These are phyloP conservation scores for Drosophila malerkotliana DNA, from an alignment of 1,140 invertebrate genomes.

Conservation along the genomic window DNA sequence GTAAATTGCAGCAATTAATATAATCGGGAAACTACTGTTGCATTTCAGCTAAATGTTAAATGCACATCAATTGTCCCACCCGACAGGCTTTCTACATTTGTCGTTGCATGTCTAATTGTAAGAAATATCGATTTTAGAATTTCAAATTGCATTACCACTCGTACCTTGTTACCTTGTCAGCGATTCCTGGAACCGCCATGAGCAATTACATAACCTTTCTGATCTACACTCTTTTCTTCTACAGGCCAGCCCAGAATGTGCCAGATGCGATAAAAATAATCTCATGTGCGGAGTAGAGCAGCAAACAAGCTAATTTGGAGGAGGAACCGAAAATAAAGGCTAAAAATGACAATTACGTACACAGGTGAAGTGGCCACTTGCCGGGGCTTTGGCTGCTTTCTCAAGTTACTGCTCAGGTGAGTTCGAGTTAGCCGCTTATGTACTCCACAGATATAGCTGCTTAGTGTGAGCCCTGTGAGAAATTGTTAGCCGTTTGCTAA, in stretches of 20 bases:
- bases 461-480: constrained; percentile 35
- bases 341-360: constrained; percentile 93
- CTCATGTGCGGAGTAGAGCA: constrained; percentile 28
- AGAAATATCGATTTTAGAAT: constrained; percentile 69
- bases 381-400: constrained; percentile 92
- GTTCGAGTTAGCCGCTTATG: constrained; percentile 49
- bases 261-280: constrained; percentile 33
- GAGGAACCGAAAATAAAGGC: constrained; percentile 20
- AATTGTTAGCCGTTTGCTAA: constrained; percentile 53
- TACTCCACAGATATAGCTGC: constrained; percentile 25
- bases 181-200: constrained; percentile 23
- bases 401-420: constrained; percentile 92
- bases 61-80: constrained; percentile 61
- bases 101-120: constrained; percentile 57
- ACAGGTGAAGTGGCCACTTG: constrained; percentile 95
- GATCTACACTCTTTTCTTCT: constrained; percentile 20
- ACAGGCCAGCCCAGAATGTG: constrained; percentile 16
- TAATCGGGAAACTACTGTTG: constrained; percentile 43
- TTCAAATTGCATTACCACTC: constrained; percentile 49
- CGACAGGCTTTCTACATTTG: constrained; percentile 8
- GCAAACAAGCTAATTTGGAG: constrained; percentile 27
- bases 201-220: constrained; percentile 26
- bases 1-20: constrained; percentile 73
- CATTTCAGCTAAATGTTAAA: constrained; percentile 57
- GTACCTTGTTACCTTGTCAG: neutral